phyloP scores from a whole-genome alignment of 1,140 invertebrate genomes.

The Hyphantria cunea region DNA sequence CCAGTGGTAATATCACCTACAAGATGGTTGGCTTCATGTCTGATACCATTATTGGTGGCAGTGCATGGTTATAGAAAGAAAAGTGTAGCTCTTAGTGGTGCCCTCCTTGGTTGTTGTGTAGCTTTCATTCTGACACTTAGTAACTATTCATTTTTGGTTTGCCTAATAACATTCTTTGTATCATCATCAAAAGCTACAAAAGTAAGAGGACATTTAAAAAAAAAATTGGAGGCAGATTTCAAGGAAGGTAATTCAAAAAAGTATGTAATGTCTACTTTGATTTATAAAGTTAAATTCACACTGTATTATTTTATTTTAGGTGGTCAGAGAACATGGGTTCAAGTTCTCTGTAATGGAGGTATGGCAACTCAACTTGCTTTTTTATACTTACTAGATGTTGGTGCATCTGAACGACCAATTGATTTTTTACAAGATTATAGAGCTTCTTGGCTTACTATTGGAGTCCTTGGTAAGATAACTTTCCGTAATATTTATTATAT shows the following conservation, averaged over 20 bases:
- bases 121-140: conserved; percentile 92
- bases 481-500: no score
- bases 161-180: conserved; percentile 90
- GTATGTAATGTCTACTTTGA: conserved; percentile 7
- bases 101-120: conserved; percentile 87
- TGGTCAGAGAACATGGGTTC: conserved; percentile 94
- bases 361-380: conserved; percentile 90
- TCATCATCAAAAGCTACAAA: conserved; percentile 92
- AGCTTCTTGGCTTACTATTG: conserved; percentile 91
- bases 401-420: conserved; percentile 89
- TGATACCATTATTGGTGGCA: conserved; percentile 86
- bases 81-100: conserved; percentile 87
- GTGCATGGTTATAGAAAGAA: conserved; percentile 86
- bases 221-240: conserved; percentile 89
- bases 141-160: conserved; percentile 89
- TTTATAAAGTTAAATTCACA: no score
- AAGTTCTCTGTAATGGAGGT: conserved; percentile 95
- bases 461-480: conserved; percentile 85
- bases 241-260: conserved; percentile 86
- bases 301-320: conserved; percentile 66
- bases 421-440: conserved; percentile 90
- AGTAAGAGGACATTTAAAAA: conserved; percentile 87
- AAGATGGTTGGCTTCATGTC: conserved; percentile 87
- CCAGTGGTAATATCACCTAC: conserved; percentile 86
- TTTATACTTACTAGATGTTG: conserved; percentile 91